phyloP scores from a whole-genome alignment of 2,113 vertebrate genomes.

The Hirundichthys speculiger region DNA sequence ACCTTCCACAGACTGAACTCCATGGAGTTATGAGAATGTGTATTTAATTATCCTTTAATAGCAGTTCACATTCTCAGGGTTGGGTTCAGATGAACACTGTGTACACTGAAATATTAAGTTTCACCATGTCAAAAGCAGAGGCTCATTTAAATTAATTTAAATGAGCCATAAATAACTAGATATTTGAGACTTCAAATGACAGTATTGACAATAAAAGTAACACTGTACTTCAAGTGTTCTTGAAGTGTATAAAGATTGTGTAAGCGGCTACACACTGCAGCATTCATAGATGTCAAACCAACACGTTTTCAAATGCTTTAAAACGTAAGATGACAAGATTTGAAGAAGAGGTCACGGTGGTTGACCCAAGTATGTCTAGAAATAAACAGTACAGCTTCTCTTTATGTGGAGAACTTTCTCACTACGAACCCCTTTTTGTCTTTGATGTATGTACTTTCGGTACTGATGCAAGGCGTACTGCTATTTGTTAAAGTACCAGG shows the following conservation, averaged over 20 bases:
- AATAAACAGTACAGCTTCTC: too few species aligned
- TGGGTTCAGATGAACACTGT: constrained; percentile 7
- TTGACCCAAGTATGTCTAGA: too few species aligned
- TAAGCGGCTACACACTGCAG: not conserved
- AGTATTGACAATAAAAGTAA: constrained; percentile 30
- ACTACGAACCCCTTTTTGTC: too few species aligned
- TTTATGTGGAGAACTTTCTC: too few species aligned
- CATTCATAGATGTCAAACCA: not conserved
- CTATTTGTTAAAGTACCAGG: too few species aligned
- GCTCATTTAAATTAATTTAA: constrained; percentile 6
- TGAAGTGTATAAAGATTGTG: not conserved
- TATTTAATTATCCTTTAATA: constrained; percentile 4
- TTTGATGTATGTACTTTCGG: too few species aligned
- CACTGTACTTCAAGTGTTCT: not conserved
- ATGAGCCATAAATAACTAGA: constrained; percentile 37
- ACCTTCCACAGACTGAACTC: constrained; percentile 24
- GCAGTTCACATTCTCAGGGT: constrained; percentile 16
- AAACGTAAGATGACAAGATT: too few species aligned
- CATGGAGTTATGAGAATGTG: not conserved
- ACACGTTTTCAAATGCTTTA: too few species aligned
- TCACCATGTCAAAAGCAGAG: constrained; percentile 36
- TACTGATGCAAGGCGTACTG: too few species aligned
- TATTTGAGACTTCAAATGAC: constrained; percentile 36
- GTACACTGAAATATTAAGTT: constrained; percentile 45
- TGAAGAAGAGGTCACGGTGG: too few species aligned